Evolutionary conservation across 2,113 vertebrate species (phyloP).

Genomic region (Pipra filicauda): DNA sequence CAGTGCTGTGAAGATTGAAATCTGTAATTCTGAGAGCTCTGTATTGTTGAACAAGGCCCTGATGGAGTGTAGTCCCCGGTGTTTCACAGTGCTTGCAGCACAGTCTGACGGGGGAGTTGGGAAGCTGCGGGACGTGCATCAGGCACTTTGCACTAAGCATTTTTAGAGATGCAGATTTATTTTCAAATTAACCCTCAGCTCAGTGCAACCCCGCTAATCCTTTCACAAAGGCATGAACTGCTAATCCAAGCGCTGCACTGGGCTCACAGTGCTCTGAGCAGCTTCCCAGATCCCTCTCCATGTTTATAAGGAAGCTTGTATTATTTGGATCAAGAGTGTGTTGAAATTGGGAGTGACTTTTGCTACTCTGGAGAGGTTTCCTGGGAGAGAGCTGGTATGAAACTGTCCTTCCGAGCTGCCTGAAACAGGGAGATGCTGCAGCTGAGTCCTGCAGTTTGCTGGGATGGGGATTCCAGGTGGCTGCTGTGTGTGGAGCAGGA

Average conservation of each 20-base stretch:
- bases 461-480: neutral
- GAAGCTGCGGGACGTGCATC: neutral
- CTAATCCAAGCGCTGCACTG: conserved; percentile 45
- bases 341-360: neutral
- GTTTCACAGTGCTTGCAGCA: neutral
- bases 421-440: neutral
- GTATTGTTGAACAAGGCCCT: neutral
- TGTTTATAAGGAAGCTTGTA: conserved; percentile 34
- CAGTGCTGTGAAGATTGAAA: neutral
- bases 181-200: neutral
- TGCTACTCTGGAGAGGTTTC: neutral
- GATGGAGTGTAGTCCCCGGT: neutral
- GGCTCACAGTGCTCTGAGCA: conserved; percentile 36
- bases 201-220: conserved; percentile 19
- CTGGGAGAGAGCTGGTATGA: neutral
- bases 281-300: conserved; percentile 36
- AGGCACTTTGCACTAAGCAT: neutral
- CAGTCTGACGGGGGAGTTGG: rapidly evolving
- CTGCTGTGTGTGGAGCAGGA: neutral
- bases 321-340: neutral
- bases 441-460: neutral
- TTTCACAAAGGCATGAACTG: conserved; percentile 27
- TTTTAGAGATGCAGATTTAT: neutral
- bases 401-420: neutral
- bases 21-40: neutral